Base-by-base conservation (phyloP, 2,113 vertebrate genomes). In the Cavia aperea region DNA sequence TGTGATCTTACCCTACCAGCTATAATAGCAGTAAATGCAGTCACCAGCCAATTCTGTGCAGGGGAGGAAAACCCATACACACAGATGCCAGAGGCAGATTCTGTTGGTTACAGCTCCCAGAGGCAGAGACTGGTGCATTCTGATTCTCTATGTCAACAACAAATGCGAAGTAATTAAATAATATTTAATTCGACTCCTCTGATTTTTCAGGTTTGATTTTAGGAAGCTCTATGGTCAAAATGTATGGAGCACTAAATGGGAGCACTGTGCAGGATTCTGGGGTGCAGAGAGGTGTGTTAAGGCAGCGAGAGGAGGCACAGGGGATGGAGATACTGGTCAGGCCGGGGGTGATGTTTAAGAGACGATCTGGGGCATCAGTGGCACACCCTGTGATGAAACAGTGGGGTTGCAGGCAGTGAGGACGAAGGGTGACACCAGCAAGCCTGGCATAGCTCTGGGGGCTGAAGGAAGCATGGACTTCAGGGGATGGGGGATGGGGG, bases 201-300 rank as follows among this genome's bases (percentile, higher is more conserved):
- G 26, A 43, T 70, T 54, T 92, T 88, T 46, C 87, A n/a, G 43
- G 73, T 86, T 90, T 78, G 73, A 12, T 66, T 73, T 66, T 46
- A 86, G 33, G 33, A 56, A 65, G 62, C 16, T 89, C 82, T 10
- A 1, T 63, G 75, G 70, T 7, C 18, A 39, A 51, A 65, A 65
- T 5, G 65, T 63, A 4, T 77, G 81, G 81, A 84, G 43, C 2
- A 15, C 65, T 33, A 4, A 60, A 24, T 58, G n/a, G 24, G 39
- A 51, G 49, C 51, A 16, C 60, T 0, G 31, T 72, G 43, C n/a
- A 29, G 63, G 68, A 73, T 66, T 46, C 10, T 2, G 56, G 75
- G 46, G 21, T 29, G 3, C 81, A 49, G 84, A 73, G 60, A 23
- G 9, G n/a, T n/a, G 33, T 2, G 0, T 11, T 26, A 13, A 26